Evolutionary conservation across 2,797 vertebrate genomes (phyloP).

Genomic region (Enteromius anoplus): DNA sequence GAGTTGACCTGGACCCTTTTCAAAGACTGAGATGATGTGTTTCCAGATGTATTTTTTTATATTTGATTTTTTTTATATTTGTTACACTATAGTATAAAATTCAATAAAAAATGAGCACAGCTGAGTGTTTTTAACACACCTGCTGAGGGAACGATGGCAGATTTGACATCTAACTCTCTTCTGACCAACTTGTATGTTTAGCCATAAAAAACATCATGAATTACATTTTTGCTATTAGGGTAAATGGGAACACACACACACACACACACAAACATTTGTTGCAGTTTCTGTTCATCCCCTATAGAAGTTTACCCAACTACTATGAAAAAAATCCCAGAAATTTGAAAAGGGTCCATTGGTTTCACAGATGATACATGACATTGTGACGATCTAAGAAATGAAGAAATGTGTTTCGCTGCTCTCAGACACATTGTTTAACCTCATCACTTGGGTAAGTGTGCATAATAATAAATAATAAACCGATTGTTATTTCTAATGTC

Average conservation of each 20-base stretch:
- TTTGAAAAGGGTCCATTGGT: background rate
- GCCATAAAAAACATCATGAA: background rate
- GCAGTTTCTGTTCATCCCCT: background rate
- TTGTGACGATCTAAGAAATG: background rate
- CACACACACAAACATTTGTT: background rate
- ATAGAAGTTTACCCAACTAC: background rate
- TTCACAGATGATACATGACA: conserved; percentile 6
- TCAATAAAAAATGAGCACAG: background rate
- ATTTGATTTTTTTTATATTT: background rate
- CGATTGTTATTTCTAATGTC: conserved; percentile 8
- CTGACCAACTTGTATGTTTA: background rate
- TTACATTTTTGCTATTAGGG: background rate
- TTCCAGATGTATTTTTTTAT: background rate
- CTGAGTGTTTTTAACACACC: background rate
- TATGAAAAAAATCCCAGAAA: background rate
- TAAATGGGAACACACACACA: background rate
- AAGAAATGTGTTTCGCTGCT: background rate
- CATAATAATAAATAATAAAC: conserved; percentile 51
- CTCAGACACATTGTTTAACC: background rate
- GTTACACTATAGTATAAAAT: background rate
- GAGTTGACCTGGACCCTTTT: background rate
- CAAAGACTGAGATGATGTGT: background rate
- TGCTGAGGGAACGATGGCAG: background rate
- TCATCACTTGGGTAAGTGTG: background rate
- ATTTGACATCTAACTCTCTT: background rate